Evolutionary conservation across 2,113 vertebrate species (phyloP).

Genomic region (Larimichthys crocea): DNA sequence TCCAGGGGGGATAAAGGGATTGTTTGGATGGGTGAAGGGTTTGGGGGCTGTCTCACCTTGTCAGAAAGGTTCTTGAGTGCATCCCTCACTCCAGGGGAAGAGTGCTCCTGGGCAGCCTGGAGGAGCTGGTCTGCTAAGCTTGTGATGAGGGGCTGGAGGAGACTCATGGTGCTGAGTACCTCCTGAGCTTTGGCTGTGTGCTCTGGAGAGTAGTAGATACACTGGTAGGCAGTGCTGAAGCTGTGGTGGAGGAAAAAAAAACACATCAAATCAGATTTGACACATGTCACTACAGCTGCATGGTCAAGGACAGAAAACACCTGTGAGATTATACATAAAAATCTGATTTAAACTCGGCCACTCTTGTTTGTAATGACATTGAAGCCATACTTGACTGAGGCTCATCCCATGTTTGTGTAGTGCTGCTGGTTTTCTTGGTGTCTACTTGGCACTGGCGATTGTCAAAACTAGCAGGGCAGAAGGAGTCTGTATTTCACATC

Average conservation of each 20-base stretch:
- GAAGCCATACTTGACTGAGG: neutral
- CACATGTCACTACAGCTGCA: neutral
- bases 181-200: conserved; percentile 97
- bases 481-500: conserved; percentile 12
- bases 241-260: conserved; percentile 51
- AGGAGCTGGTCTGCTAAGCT: conserved; percentile 93
- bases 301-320: neutral
- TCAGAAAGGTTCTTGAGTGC: conserved; percentile 96
- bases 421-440: conserved; percentile 8
- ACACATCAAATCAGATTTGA: conserved; percentile 13
- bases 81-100: conserved; percentile 89
- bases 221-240: conserved; percentile 96
- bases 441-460: neutral
- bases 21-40: neutral
- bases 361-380: conserved; percentile 11
- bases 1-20: conserved; percentile 24
- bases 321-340: neutral
- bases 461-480: conserved; percentile 18
- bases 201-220: conserved; percentile 99
- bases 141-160: conserved; percentile 93
- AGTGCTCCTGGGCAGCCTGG: conserved; percentile 91
- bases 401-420: conserved; percentile 6
- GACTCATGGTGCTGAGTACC: conserved; percentile 93
- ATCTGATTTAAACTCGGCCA: conserved; percentile 3
- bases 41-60: conserved; percentile 87